Evolutionary conservation across 2,113 vertebrate species (phyloP).

Genomic region (Poicephalus meyeri): DNA sequence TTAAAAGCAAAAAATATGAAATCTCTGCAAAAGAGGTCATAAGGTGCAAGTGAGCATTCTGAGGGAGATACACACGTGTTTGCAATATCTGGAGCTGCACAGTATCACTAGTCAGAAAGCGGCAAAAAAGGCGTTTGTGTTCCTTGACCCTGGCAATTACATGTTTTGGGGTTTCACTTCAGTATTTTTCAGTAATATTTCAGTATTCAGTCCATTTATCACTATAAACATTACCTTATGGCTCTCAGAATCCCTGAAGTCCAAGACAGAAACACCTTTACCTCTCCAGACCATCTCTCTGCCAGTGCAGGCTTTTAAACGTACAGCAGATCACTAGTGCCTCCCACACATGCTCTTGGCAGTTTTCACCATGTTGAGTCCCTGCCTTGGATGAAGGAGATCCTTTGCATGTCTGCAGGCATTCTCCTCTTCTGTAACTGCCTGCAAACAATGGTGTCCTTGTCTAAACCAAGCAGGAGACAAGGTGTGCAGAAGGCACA

Average conservation of each 20-base stretch:
- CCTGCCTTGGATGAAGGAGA: not conserved
- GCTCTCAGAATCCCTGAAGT: not conserved
- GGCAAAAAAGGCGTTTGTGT: not conserved
- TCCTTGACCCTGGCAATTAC: not conserved
- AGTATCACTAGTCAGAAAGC: not conserved
- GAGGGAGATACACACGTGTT: not conserved
- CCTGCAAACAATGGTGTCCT: not conserved
- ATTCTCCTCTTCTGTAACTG: not conserved
- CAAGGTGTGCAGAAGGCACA: not conserved
- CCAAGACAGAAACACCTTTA: not conserved
- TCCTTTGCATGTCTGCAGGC: not conserved
- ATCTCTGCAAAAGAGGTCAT: not conserved
- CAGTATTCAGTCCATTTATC: not conserved
- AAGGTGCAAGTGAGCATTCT: not conserved
- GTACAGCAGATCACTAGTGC: not conserved
- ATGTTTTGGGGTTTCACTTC: not conserved
- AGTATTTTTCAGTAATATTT: not conserved
- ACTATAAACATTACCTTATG: not conserved
- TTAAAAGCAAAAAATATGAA: not conserved
- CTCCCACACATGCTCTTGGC: not conserved
- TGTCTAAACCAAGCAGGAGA: not conserved
- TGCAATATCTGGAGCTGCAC: not conserved
- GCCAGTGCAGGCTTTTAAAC: not conserved
- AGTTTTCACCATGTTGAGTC: fast-evolving
- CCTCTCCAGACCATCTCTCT: not conserved